Evolutionary conservation across 2,797 vertebrate genomes (phyloP).

Genomic region (Melopsittacus undulatus): DNA sequence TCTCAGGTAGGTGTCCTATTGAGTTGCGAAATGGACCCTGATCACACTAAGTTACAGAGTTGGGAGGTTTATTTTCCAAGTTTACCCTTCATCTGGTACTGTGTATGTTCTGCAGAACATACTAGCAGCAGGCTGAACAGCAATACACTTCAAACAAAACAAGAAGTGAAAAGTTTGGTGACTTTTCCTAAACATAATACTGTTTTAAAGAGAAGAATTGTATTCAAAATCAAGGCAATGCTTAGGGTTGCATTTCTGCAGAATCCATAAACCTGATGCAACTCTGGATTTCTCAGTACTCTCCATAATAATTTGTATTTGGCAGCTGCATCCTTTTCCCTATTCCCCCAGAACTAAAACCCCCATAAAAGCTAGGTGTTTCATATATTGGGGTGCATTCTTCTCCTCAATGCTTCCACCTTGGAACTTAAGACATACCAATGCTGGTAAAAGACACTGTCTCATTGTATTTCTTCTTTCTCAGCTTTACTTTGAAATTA

Average conservation of each 20-base stretch:
- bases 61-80: background rate
- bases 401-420: background rate
- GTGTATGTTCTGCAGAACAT: background rate
- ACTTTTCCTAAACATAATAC: background rate
- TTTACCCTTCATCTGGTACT: background rate
- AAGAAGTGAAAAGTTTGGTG: background rate
- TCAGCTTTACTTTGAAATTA: background rate
- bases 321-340: background rate
- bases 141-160: background rate
- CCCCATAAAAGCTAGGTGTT: background rate
- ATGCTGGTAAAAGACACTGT: accelerated
- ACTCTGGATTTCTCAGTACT: background rate
- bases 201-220: background rate
- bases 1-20: background rate
- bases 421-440: background rate
- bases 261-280: background rate
- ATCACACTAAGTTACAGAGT: background rate
- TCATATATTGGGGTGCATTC: background rate
- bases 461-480: background rate
- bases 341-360: background rate
- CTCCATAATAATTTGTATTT: background rate
- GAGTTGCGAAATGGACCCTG: background rate
- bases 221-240: background rate
- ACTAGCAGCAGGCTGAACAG: background rate
- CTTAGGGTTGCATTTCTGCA: background rate